Percentiles rank a stretch among this genome's conserved stretches.
These are phyloP conservation scores for Tryphoninae sp. DNA, from an alignment of 2,888 invertebrate genomes.

Conservation along the genomic window DNA sequence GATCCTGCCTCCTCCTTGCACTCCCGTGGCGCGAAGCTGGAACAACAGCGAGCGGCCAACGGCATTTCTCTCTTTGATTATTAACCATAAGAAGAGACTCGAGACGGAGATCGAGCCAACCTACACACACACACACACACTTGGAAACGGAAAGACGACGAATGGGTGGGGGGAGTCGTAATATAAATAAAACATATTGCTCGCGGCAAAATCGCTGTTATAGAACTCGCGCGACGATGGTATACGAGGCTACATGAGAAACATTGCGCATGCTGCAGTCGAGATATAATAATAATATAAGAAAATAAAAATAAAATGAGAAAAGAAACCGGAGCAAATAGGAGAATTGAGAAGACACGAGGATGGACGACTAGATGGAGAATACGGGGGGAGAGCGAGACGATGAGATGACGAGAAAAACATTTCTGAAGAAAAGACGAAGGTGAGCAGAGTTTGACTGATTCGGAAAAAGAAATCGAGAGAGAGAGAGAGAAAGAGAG, in stretches of 20 bases:
- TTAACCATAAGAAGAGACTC: constrained; percentile 64
- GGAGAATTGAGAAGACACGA: constrained; percentile 24
- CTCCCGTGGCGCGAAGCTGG: constrained; percentile 1
- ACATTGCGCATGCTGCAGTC: constrained; percentile 37
- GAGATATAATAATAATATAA: constrained; percentile 38
- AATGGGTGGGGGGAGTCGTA: constrained; percentile 50
- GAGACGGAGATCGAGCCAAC: constrained; percentile 6
- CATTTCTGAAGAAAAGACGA: constrained; percentile 37
- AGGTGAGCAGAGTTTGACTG: constrained; percentile 41
- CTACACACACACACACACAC: neutral
- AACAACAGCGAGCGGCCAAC: constrained; percentile 20
- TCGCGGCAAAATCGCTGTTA: constrained; percentile 67
- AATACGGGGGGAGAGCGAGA: constrained; percentile 11
- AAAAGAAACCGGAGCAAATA: constrained; percentile 14
- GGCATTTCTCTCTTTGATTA: constrained; percentile 62
- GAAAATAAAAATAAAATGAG: constrained; percentile 28
- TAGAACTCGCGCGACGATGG: constrained; percentile 48
- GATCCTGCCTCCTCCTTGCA: neutral
- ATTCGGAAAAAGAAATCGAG: constrained; percentile 21
- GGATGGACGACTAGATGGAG: constrained; percentile 7
- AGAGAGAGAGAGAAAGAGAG: constrained; percentile 19
- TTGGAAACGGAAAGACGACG: constrained; percentile 12
- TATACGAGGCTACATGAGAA: constrained; percentile 26
- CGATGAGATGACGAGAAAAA: constrained; percentile 21
- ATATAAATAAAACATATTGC: constrained; percentile 74